A percentile compares a stretch with the other conserved stretches of the same genome.
Evolutionary conservation across 2,888 invertebrate species (phyloP).

Genomic region (Acanthoscelides obtectus): DNA sequence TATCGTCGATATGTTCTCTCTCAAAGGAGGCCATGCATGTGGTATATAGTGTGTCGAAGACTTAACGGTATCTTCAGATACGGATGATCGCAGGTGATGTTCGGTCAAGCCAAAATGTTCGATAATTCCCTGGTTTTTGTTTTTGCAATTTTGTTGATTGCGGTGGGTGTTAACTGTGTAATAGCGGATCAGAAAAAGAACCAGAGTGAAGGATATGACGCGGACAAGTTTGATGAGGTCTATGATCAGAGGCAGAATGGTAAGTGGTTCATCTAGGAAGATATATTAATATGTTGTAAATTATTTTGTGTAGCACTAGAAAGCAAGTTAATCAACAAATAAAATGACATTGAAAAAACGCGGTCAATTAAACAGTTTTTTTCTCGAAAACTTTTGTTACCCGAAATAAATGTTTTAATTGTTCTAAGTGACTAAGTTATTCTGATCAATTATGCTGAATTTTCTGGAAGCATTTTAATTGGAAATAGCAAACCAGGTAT

Average conservation of each 20-base stretch:
- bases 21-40: neutral
- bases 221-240: neutral
- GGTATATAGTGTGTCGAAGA: neutral
- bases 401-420: no score
- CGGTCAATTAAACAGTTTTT: no score
- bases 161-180: neutral
- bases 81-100: neutral
- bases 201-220: neutral
- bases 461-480: no score
- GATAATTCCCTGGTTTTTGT: neutral
- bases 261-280: neutral
- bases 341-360: no score
- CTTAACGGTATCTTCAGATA: neutral
- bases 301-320: no score
- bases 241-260: conserved; percentile 3
- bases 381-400: no score
- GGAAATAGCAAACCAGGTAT: no score
- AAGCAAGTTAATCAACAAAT: no score
- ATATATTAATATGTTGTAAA: no score
- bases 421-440: no score
- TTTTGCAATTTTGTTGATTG: neutral
- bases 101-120: neutral
- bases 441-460: no score
- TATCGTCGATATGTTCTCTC: neutral
- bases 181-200: neutral